These are phyloP conservation scores for Achroia grisella DNA, from an alignment of 1,140 invertebrate species.

Conservation along the genomic window DNA sequence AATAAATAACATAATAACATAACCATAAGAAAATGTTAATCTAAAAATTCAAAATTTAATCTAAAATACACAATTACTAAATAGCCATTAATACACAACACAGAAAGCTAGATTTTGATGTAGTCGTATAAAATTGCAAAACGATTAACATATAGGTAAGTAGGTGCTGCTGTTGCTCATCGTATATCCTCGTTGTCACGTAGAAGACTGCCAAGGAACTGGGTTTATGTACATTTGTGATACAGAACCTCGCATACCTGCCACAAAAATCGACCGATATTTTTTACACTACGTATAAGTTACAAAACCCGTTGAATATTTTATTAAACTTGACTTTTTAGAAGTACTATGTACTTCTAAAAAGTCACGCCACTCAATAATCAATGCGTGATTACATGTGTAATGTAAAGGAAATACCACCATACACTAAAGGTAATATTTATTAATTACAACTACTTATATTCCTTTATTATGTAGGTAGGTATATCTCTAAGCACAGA, in stretches of 20 bases:
- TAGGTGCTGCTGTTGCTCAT: too few relatives aligned
- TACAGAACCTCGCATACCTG: conserved; percentile 73
- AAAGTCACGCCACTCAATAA: too few relatives aligned
- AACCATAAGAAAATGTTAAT: conserved; percentile 25
- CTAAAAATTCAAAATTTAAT: conserved; percentile 34
- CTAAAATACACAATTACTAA: conserved; percentile 27
- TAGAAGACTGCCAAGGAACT: conserved; percentile 63
- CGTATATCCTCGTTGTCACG: conserved; percentile 11
- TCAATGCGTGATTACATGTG: too few relatives aligned
- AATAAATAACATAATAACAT: conserved; percentile 3
- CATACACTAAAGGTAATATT: too few relatives aligned
- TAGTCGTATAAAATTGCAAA: conserved; percentile 7
- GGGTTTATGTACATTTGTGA: conserved; percentile 75
- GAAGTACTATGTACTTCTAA: too few relatives aligned
- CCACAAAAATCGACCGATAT: neutral
- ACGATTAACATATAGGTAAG: neutral
- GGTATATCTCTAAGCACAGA: too few relatives aligned
- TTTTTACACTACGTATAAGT: too few relatives aligned
- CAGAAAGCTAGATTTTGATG: conserved; percentile 11
- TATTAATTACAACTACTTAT: too few relatives aligned
- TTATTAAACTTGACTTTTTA: too few relatives aligned
- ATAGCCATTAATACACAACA: neutral
- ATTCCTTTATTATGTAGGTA: too few relatives aligned
- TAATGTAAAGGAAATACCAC: too few relatives aligned
- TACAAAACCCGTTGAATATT: too few relatives aligned